Conservation (phyloP, 2,888 invertebrate species). For the Anodontia alba region DNA sequence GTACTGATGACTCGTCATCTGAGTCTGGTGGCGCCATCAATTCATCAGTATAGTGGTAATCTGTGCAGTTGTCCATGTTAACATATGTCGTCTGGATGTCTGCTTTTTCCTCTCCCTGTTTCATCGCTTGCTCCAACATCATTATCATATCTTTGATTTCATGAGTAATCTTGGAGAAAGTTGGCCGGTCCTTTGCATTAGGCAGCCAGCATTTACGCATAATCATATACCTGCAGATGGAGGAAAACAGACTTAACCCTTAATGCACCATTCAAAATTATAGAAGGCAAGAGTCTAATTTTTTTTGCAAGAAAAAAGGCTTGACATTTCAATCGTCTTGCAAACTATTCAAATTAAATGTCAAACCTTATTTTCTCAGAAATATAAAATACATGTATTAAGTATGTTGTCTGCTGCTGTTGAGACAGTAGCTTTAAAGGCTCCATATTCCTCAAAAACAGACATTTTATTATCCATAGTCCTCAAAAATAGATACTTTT, state of each 20-base stretch:
- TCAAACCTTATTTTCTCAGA: no score
- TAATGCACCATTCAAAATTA: no score
- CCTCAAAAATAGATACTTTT: no score
- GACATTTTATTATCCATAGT: no score
- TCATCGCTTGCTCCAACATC: slow-evolving; percentile 74
- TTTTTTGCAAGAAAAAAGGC: no score
- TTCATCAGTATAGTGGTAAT: slow-evolving; percentile 61
- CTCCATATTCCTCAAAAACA: no score
- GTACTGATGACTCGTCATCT: slow-evolving; percentile 1
- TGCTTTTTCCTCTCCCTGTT: slow-evolving; percentile 70
- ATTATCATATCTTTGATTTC: slow-evolving; percentile 75
- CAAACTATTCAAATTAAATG: no score
- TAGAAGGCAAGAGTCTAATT: no score
- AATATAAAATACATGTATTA: no score
- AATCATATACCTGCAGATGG: slow-evolving; percentile 69
- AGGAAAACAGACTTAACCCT: neutral
- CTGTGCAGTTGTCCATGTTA: slow-evolving; percentile 67
- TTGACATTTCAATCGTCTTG: no score
- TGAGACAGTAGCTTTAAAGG: no score
- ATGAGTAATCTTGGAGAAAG: slow-evolving; percentile 69
- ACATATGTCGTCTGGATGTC: slow-evolving; percentile 78
- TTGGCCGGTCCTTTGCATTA: slow-evolving; percentile 70
- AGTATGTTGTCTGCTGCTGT: no score
- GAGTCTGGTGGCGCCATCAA: slow-evolving; percentile 40
- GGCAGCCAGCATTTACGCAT: slow-evolving; percentile 78